Evolutionary conservation across 1,140 invertebrate species (phyloP).

Genomic region (Listronotus bonariensis): DNA sequence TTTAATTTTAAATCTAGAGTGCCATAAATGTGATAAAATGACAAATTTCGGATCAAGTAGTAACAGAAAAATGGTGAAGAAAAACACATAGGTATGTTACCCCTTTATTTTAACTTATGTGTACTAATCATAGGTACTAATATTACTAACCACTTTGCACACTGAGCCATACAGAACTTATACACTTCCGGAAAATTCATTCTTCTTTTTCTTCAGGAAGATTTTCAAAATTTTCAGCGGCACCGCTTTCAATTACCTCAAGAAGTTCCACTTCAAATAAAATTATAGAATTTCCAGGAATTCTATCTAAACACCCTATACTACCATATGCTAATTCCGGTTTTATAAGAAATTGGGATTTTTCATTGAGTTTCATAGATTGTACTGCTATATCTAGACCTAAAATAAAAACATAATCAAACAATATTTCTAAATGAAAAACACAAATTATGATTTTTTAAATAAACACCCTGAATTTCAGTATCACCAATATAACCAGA

Average conservation of each 20-base stretch:
- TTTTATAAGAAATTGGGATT: constrained; percentile 68
- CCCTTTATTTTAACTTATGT: no score
- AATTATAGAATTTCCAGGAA: constrained; percentile 63
- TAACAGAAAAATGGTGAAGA: no score
- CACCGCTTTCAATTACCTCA: constrained; percentile 57
- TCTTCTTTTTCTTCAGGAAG: constrained; percentile 59
- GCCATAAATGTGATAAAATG: no score
- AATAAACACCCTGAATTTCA: not conserved
- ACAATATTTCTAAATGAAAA: no score
- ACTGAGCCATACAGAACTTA: constrained; percentile 58
- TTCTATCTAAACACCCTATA: constrained; percentile 66
- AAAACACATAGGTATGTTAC: no score
- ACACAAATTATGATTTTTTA: not conserved
- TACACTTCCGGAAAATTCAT: constrained; percentile 59
- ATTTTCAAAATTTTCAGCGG: constrained; percentile 56
- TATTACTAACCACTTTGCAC: constrained; percentile 48
- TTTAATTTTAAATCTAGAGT: no score
- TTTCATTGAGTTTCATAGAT: constrained; percentile 69
- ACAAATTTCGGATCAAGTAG: no score
- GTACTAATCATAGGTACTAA: no score
- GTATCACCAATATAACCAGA: not conserved
- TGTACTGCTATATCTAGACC: constrained; percentile 68
- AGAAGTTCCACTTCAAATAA: constrained; percentile 62
- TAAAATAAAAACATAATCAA: not conserved
- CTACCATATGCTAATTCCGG: constrained; percentile 69